Conservation (phyloP, 1,140 invertebrate species). For the Drosophila kepulauana region DNA sequence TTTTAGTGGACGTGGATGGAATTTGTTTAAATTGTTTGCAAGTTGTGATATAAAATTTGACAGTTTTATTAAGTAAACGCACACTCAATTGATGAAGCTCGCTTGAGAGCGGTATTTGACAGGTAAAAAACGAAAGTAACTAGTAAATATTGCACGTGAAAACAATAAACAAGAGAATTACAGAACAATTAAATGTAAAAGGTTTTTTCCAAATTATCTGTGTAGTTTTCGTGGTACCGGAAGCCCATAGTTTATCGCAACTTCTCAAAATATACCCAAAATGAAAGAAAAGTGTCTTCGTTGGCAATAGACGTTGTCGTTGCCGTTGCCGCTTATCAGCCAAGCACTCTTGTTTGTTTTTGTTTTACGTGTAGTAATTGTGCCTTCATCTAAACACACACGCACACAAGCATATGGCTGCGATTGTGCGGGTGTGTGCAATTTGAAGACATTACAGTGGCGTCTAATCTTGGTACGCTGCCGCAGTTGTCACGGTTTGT, state of each 20-base stretch:
- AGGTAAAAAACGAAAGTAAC: conserved; percentile 23
- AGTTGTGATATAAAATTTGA: conserved; percentile 7
- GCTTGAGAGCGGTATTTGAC: conserved; percentile 14
- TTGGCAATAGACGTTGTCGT: conserved; percentile 1
- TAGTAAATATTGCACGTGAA: neutral
- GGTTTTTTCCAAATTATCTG: conserved; percentile 6
- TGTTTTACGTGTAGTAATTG: conserved; percentile 36
- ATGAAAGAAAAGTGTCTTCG: conserved; percentile 17
- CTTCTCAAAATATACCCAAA: conserved; percentile 13
- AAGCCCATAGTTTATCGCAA: conserved; percentile 40
- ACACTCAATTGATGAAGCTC: conserved; percentile 1
- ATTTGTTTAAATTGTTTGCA: neutral
- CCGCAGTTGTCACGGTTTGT: neutral
- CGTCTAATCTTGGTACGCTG: conserved; percentile 6
- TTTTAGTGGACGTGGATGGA: conserved; percentile 42
- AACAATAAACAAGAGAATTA: conserved; percentile 7
- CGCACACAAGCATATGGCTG: neutral
- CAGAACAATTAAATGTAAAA: neutral
- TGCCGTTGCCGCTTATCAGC: conserved; percentile 44
- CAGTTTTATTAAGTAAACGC: neutral
- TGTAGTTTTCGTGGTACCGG: conserved; percentile 8
- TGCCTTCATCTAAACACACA: conserved; percentile 9
- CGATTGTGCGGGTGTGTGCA: conserved; percentile 1
- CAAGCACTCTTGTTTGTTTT: conserved; percentile 42
- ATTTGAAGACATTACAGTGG: neutral